These are phyloP conservation scores for Buteo buteo DNA, from an alignment of 2,113 vertebrate genomes.

Conservation along the genomic window DNA sequence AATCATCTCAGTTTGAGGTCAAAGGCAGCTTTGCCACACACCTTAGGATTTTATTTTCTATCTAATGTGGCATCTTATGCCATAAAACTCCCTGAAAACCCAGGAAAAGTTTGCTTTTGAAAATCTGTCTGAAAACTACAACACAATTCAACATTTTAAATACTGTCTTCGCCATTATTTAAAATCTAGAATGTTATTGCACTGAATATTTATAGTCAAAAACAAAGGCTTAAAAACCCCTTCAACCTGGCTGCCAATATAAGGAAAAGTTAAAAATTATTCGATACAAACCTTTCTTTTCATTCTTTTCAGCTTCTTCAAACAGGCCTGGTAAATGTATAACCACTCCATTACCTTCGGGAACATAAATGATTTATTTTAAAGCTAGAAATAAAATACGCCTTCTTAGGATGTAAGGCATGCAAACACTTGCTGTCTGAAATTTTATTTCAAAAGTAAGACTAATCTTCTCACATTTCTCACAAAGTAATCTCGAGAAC, in stretches of 20 bases:
- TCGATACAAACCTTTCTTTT: constrained; percentile 88
- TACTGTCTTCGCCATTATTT: background rate
- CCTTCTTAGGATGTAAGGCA: background rate
- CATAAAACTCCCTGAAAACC: background rate
- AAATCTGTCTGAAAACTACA: background rate
- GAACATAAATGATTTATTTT: constrained; percentile 29
- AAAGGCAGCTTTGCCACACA: background rate
- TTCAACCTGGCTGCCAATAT: background rate
- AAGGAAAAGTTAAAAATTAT: constrained; percentile 4
- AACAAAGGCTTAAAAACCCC: background rate
- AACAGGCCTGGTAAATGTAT: constrained; percentile 97
- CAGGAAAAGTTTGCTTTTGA: background rate
- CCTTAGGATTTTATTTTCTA: background rate
- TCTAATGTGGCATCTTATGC: background rate
- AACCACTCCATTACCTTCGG: constrained; percentile 94
- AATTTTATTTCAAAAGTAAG: background rate
- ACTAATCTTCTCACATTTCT: background rate
- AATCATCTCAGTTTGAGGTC: background rate
- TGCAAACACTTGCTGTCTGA: background rate
- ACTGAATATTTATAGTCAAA: background rate
- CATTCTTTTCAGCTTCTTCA: constrained; percentile 98
- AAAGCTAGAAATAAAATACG: background rate
- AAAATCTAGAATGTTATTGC: background rate
- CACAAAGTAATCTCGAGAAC: background rate
- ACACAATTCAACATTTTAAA: background rate